A percentile compares a stretch with the other conserved stretches of the same genome.
Conservation (phyloP, 2,797 vertebrate species). For the Gorsachius magnificus region DNA sequence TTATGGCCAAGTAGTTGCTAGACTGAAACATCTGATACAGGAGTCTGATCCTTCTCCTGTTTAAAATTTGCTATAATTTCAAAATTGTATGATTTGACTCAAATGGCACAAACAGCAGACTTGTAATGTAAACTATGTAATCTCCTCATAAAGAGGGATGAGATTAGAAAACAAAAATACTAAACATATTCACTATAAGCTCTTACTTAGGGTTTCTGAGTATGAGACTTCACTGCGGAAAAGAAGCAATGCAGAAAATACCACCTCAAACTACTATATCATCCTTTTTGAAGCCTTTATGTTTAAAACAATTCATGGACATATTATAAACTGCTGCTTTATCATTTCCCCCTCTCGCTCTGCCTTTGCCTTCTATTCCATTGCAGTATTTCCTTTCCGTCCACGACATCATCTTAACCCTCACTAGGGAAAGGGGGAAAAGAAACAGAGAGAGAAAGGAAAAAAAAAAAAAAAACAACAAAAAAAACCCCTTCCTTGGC, state of each 20-base stretch:
- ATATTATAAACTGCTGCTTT: background rate
- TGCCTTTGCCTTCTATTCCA: background rate
- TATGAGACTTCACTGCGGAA: background rate
- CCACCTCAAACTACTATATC: background rate
- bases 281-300: background rate
- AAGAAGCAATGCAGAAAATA: background rate
- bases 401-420: constrained; percentile 62
- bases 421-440: background rate
- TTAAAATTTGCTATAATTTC: background rate
- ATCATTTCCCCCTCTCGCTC: background rate
- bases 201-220: background rate
- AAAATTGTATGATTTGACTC: background rate
- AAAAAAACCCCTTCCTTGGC: constrained; percentile 71
- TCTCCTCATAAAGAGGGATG: background rate
- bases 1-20: background rate
- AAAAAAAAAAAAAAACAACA: background rate
- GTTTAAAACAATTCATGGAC: background rate
- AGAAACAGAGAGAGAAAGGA: background rate
- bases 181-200: background rate
- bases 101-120: background rate
- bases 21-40: background rate
- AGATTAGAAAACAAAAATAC: background rate
- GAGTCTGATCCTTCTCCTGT: background rate
- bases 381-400: background rate
- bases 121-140: background rate